Conservation (phyloP, 2,113 vertebrate species). For the Phylloscopus whistleri region DNA sequence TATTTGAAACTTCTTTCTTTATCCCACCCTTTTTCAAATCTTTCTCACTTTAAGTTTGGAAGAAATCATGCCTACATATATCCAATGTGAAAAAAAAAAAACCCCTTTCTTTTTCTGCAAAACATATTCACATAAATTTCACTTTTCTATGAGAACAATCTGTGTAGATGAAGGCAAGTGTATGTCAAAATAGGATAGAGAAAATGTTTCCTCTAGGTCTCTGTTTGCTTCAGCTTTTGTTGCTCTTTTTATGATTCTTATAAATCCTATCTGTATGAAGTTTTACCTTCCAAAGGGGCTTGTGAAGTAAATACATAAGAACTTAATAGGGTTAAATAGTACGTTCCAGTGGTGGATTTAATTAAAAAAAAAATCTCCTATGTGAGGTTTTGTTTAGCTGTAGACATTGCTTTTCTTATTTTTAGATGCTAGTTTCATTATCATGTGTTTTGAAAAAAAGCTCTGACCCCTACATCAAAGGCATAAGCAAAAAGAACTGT, state of each 20-base stretch:
- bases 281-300: not conserved
- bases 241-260: not conserved
- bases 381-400: not conserved
- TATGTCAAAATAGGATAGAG: not conserved
- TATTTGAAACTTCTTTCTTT: not conserved
- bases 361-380: accelerated
- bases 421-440: not conserved
- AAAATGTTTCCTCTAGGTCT: not conserved
- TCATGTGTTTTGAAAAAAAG: not conserved
- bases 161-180: not conserved
- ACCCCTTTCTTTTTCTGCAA: not conserved
- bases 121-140: not conserved
- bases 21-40: not conserved
- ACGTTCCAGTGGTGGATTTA: accelerated
- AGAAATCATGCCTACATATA: not conserved
- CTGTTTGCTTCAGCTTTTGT: not conserved
- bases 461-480: not conserved
- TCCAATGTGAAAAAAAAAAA: not conserved
- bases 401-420: not conserved
- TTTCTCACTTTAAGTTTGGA: not conserved
- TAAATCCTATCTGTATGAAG: not conserved
- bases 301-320: not conserved
- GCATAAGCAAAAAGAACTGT: not conserved
- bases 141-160: not conserved
- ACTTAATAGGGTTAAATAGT: not conserved